These are phyloP conservation scores for Odontomachus brunneus DNA, from an alignment of 1,140 invertebrate species.

Conservation along the genomic window DNA sequence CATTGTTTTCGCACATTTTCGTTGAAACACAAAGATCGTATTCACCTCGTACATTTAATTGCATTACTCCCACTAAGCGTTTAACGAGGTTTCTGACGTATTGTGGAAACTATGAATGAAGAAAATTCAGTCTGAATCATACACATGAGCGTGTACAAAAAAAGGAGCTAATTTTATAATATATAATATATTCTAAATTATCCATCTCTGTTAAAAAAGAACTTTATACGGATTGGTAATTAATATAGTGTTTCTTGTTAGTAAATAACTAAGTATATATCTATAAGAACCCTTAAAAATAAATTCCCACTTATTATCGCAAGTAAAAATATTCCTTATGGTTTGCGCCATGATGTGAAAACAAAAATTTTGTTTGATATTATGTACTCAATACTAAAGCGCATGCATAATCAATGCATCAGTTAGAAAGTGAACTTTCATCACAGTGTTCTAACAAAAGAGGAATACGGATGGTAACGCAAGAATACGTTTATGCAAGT, in stretches of 20 bases:
- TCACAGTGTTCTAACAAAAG: not conserved
- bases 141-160: not conserved
- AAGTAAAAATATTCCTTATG: not conserved
- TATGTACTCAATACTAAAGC: not conserved
- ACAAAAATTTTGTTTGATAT: conserved; percentile 20
- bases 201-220: not conserved
- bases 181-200: conserved; percentile 5
- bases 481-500: conserved; percentile 3
- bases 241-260: conserved; percentile 7
- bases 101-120: conserved; percentile 79
- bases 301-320: not conserved
- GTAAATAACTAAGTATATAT: conserved; percentile 9
- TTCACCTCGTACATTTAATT: conserved; percentile 50
- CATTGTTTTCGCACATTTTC: conserved; percentile 37
- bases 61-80: conserved; percentile 68
- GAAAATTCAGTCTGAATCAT: conserved; percentile 50
- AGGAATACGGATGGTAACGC: not conserved
- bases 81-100: conserved; percentile 79
- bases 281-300: not conserved
- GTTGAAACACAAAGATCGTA: conserved; percentile 30
- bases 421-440: conserved; percentile 5
- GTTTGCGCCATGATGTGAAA: not conserved
- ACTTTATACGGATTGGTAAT: not conserved
- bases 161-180: not conserved
- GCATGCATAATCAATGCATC: too few species aligned